Evolutionary conservation across 2,113 vertebrate genomes (phyloP).

Genomic region (Egretta garzetta): DNA sequence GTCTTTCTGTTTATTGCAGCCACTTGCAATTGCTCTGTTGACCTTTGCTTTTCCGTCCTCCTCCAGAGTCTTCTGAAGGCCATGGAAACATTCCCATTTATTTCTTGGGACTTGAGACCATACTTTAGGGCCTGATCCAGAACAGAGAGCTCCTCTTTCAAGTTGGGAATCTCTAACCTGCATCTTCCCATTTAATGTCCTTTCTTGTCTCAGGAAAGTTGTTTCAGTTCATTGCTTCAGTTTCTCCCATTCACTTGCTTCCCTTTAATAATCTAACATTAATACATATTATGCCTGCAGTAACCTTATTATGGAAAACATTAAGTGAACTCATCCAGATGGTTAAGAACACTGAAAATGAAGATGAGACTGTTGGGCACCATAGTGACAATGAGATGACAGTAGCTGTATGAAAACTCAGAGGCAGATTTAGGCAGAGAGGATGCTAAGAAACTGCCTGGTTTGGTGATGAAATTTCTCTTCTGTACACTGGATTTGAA

Average conservation of each 20-base stretch:
- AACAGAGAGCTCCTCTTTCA: not conserved
- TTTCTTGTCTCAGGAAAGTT: not conserved
- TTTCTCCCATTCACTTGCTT: not conserved
- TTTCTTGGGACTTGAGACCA: not conserved
- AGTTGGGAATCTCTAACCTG: not conserved
- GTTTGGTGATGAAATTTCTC: not conserved
- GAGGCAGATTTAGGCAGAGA: not conserved
- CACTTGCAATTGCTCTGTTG: constrained; percentile 10
- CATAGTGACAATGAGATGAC: not conserved
- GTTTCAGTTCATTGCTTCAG: not conserved
- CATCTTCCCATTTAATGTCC: not conserved
- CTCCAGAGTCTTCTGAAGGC: not conserved
- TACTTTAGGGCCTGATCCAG: not conserved
- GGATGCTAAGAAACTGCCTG: not conserved
- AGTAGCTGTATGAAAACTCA: not conserved
- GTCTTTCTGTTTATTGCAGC: constrained; percentile 38
- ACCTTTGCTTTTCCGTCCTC: constrained; percentile 22
- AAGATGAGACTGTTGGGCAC: not conserved
- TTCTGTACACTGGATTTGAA: not conserved
- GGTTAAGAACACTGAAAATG: not conserved
- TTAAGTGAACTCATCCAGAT: not conserved
- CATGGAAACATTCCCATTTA: not conserved
- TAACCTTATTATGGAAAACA: not conserved
- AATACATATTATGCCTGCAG: not conserved
- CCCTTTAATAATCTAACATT: not conserved